Conservation (phyloP, 2,888 invertebrate genomes). For the Amaurobius ferox region DNA sequence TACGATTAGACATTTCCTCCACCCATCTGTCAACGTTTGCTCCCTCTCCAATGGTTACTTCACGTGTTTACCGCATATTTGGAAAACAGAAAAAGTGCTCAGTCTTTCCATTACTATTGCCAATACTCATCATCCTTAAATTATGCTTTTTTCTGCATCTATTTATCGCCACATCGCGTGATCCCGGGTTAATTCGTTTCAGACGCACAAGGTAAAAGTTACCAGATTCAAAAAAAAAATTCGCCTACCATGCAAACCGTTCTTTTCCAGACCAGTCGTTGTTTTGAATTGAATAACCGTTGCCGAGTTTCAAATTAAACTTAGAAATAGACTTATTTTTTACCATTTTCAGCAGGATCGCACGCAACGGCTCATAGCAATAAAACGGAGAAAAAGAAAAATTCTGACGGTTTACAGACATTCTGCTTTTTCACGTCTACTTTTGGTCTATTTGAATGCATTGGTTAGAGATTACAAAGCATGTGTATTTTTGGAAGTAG, state of each 20-base stretch:
- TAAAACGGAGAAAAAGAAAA: neutral
- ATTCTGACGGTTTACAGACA: neutral
- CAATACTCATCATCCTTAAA: neutral
- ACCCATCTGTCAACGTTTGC: slow-evolving; percentile 20
- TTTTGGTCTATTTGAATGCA: neutral
- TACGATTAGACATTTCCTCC: neutral
- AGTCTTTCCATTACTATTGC: neutral
- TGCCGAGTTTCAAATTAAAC: slow-evolving; percentile 2
- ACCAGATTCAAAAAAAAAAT: neutral
- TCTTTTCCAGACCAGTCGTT: neutral
- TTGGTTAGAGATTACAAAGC: neutral
- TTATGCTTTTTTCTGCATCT: neutral
- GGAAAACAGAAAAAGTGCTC: slow-evolving; percentile 7
- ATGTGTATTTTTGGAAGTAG: neutral
- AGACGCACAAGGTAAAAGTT: neutral
- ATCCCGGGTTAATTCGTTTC: neutral
- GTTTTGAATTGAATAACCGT: neutral
- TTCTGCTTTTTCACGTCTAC: neutral
- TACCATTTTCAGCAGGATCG: neutral
- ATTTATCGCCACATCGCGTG: neutral
- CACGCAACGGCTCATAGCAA: neutral
- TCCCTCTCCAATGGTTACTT: slow-evolving; percentile 20
- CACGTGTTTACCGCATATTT: slow-evolving; percentile 29
- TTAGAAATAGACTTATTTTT: slow-evolving; percentile 5
- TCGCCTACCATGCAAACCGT: neutral